Conservation (phyloP, 1,140 invertebrate genomes). For the Pissodes strobi region DNA sequence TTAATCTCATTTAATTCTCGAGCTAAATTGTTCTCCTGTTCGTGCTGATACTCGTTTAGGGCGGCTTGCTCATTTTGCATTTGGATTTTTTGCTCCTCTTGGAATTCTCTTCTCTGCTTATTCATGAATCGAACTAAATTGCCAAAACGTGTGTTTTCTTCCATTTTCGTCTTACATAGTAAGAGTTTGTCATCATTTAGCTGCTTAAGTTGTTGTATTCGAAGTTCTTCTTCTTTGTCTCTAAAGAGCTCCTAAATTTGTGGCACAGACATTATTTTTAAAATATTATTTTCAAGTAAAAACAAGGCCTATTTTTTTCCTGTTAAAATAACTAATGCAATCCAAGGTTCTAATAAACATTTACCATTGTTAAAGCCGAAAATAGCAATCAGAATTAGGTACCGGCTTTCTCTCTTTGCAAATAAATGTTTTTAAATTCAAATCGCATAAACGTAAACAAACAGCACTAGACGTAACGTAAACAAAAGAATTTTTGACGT, state of each 20-base stretch:
- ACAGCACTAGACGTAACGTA: too few species aligned
- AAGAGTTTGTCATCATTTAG: constrained; percentile 32
- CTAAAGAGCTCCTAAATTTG: constrained; percentile 10
- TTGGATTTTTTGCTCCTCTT: constrained; percentile 33
- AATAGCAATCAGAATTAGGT: too few species aligned
- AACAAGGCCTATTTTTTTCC: too few species aligned
- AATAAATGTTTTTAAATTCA: too few species aligned
- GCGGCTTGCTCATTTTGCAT: constrained; percentile 33
- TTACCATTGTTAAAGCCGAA: too few species aligned
- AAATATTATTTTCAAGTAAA: too few species aligned
- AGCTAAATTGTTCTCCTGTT: constrained; percentile 46
- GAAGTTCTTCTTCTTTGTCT: not conserved
- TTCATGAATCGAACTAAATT: constrained; percentile 44
- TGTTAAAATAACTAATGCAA: too few species aligned
- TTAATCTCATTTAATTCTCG: constrained; percentile 46
- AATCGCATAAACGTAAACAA: too few species aligned
- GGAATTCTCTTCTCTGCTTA: constrained; percentile 39
- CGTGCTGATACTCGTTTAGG: constrained; percentile 30
- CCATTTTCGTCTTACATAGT: constrained; percentile 36
- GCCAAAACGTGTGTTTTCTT: constrained; percentile 40
- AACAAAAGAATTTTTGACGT: too few species aligned
- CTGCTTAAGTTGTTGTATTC: not conserved
- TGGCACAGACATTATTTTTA: too few species aligned
- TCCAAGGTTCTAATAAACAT: too few species aligned
- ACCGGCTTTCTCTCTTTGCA: too few species aligned